A percentile compares a stretch with the other conserved stretches of the same genome.
phyloP scores from a whole-genome alignment of 2,888 invertebrate species.

The Caenorhabditis panamensis region DNA sequence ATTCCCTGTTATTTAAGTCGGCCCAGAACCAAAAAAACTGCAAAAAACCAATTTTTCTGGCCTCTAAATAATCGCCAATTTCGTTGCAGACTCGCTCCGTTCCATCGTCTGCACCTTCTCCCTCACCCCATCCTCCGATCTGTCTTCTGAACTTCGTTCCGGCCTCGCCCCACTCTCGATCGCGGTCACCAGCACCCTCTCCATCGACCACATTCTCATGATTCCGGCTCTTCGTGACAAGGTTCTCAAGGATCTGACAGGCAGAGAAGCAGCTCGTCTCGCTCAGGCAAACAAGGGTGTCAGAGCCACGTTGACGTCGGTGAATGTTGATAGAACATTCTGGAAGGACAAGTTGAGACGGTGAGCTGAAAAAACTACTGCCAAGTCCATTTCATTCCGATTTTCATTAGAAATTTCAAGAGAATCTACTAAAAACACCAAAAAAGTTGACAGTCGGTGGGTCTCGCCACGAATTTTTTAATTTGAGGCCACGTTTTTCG shows the following conservation, averaged over 20 bases:
- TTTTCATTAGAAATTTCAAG: no score
- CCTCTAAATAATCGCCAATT: not conserved
- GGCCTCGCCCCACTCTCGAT: constrained; percentile 26
- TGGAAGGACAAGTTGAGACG: constrained; percentile 36
- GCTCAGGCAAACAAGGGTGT: constrained; percentile 3
- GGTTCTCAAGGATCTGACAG: constrained; percentile 8
- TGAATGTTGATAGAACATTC: constrained; percentile 38
- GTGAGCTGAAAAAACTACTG: not conserved
- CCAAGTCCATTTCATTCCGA: no score
- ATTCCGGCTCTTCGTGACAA: constrained; percentile 20
- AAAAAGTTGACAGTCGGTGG: no score
- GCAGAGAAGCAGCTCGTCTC: constrained; percentile 23
- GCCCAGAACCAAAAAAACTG: no score
- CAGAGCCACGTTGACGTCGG: constrained; percentile 13
- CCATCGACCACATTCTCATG: constrained; percentile 46
- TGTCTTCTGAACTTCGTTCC: constrained; percentile 9
- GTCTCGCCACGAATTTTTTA: no score
- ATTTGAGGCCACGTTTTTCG: no score
- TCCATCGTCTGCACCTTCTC: constrained; percentile 34
- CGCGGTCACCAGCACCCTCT: constrained; percentile 21
- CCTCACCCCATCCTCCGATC: constrained; percentile 27
- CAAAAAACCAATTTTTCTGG: constrained; percentile 3
- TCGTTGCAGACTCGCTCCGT: constrained; percentile 43
- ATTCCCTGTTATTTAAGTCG: not conserved
- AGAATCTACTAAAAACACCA: no score